Evolutionary conservation across 2,888 invertebrate genomes (phyloP), one percentile per base, ranked within the genome.

Genomic region (Clepsis dumicolana): DNA sequence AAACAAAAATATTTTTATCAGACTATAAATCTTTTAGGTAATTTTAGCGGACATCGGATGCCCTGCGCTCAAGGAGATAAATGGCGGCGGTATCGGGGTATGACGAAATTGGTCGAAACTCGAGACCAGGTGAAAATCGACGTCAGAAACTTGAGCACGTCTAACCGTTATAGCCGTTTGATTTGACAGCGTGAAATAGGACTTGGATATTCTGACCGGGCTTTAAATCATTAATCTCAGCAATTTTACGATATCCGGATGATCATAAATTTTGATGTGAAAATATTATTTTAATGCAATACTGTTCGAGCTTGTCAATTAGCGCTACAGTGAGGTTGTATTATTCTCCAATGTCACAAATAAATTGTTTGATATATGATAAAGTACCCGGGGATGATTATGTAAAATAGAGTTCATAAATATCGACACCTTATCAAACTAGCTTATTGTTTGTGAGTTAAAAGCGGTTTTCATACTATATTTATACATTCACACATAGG

Each of bases 121-220:
- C 67, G 79, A 79, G 73, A 73, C 72, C 73, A 71, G 76, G 78
- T 79, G 77, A 80, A 83, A 81, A 80, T 78, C 80, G 77, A 78
- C 75, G 76, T 73, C 74, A 66, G 73, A 76, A 74, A 75, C 78
- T 79, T 71, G 74, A 70, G 65, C 65, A 50, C 66, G 65, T 53
- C 53, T 64, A 72, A 78, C 74, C 73, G 72, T 74, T 75, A 72
- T 67, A 72, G 73, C 75, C 75, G 80, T 79, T 76, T 72, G 77
- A 80, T 78, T 78, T 76, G 84, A 84, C 84, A 80, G 81, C 85
- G 83, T 86, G 81, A 87, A 87, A 86, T 86, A 84, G 79, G 80
- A 80, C 73, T 77, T 71, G 65, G 66, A 25, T 62, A 61, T 72
- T 71, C 54, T 68, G 59, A 60, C 65, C 52, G 41, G 38, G 52